Base-by-base conservation (phyloP, 2,113 vertebrate species). In the Lota lota region DNA sequence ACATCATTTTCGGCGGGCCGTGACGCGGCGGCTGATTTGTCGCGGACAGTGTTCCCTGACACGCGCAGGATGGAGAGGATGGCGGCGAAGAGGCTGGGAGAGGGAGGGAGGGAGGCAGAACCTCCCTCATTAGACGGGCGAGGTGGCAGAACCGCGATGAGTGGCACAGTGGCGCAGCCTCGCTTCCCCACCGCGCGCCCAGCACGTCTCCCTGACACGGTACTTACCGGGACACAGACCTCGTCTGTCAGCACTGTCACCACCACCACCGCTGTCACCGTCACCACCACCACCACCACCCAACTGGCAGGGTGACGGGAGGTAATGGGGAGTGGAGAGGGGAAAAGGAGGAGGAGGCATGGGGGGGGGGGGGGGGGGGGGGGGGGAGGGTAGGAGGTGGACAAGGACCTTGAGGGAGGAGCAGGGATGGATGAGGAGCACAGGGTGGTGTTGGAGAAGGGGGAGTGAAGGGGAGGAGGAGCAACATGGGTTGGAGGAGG, bases 11-110 rank as follows among this genome's bases (percentile, higher is more conserved):
- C 88, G 93, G 73, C 80, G 40, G 40, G 40, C 80, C 70, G 72
- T 94, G 94, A 96, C 88, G 91, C 93, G 91, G 40, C 56, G 58
- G 92, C 94, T 94, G 95, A 94, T 96, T 95, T 97, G 95, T 97
- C 93, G 92, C 40, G 40, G 6, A 47, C 82, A 11, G 67, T 83
- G 86, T 89, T 84, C 92, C 90, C 92, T 96, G 95, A 96, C 95
- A 95, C 92, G 85, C 89, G 90, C 91, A 90, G 91, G 40, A 8
- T 5, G 40, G 40, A 10, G 40, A 85, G 91, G 85, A 87, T 79
- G 90, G 88, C 91, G 91, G 88, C 89, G 40, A 10, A 1, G 12
- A 11, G 40, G 40, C 40, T 1, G 40, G 40, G 40, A 47, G 40
- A 73, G 14, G 77, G 92, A 92, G 93, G 92, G 91, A 92, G 92